These are phyloP conservation scores for Eupeodes luniger DNA, from an alignment of 2,888 invertebrate genomes.

Conservation along the genomic window DNA sequence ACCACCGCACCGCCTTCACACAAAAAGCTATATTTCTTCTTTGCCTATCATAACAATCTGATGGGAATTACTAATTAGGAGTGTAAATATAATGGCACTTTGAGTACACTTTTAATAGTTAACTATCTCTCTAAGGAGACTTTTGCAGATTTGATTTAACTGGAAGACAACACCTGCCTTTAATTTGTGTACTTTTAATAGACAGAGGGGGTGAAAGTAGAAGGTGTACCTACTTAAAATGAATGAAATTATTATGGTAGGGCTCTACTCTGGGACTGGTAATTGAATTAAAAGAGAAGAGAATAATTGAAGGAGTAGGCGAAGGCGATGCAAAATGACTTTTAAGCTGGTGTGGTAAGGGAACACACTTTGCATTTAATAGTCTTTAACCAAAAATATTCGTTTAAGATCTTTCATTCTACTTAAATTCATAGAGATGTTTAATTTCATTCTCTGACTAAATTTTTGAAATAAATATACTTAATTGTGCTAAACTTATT, in stretches of 20 bases:
- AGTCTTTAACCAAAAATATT: too few relatives aligned
- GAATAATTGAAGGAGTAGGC: conserved; percentile 9
- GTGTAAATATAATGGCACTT: conserved; percentile 42
- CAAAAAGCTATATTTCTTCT: conserved; percentile 10
- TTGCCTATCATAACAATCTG: conserved; percentile 42
- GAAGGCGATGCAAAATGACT: conserved; percentile 6
- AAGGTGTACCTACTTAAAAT: background rate
- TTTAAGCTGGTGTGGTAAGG: background rate
- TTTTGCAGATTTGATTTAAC: conserved; percentile 27
- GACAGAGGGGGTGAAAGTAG: background rate
- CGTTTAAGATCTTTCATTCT: too few relatives aligned
- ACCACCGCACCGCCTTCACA: background rate
- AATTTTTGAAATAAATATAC: too few relatives aligned
- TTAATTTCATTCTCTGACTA: too few relatives aligned
- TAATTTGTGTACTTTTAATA: background rate
- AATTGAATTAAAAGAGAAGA: conserved; percentile 3
- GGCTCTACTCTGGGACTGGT: background rate
- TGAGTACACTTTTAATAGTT: conserved; percentile 41
- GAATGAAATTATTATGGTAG: background rate
- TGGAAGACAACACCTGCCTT: conserved; percentile 28
- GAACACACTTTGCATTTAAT: too few relatives aligned
- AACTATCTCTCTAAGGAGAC: conserved; percentile 28
- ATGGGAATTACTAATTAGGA: conserved; percentile 42
- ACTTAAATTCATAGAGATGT: too few relatives aligned
- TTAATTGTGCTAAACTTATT: too few relatives aligned